These are phyloP conservation scores for Rhagonycha fulva DNA, from an alignment of 2,888 invertebrate genomes.

Conservation along the genomic window DNA sequence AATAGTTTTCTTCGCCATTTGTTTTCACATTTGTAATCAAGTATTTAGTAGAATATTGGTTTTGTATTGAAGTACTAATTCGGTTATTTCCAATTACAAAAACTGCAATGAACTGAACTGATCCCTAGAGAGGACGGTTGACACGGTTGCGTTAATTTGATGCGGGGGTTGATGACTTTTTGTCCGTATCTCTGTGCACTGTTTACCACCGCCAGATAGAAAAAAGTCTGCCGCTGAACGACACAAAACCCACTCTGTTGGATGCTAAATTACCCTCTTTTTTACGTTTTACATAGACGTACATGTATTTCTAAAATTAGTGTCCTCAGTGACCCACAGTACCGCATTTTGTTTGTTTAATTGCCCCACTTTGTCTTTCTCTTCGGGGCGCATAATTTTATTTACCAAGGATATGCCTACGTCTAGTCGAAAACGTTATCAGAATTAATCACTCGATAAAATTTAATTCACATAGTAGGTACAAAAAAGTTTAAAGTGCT, in stretches of 20 bases:
- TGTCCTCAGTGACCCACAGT: slow-evolving; percentile 18
- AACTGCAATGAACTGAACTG: slow-evolving; percentile 24
- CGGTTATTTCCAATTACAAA: slow-evolving; percentile 22
- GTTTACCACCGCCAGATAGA: slow-evolving; percentile 27
- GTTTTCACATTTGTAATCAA: background rate
- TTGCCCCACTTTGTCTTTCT: slow-evolving; percentile 25
- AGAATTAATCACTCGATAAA: background rate
- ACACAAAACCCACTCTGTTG: slow-evolving; percentile 26
- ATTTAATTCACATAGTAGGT: background rate
- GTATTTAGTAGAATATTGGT: background rate
- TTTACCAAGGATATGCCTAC: background rate
- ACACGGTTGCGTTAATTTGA: slow-evolving; percentile 31
- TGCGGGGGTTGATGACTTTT: slow-evolving; percentile 32
- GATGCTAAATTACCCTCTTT: slow-evolving; percentile 30
- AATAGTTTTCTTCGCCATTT: background rate
- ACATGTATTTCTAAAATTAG: slow-evolving; percentile 25
- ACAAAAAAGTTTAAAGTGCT: background rate
- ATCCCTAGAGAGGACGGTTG: slow-evolving; percentile 26
- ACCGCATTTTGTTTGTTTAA: slow-evolving; percentile 27
- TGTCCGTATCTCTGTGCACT: slow-evolving; percentile 29
- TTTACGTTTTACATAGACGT: slow-evolving; percentile 28
- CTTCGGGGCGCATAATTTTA: slow-evolving; percentile 2
- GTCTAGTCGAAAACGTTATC: background rate
- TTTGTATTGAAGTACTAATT: slow-evolving; percentile 13
- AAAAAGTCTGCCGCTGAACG: slow-evolving; percentile 26